A percentile compares a stretch with the other conserved stretches of the same genome.
Conservation (phyloP, 2,797 vertebrate species). For the Macropodus opercularis region DNA sequence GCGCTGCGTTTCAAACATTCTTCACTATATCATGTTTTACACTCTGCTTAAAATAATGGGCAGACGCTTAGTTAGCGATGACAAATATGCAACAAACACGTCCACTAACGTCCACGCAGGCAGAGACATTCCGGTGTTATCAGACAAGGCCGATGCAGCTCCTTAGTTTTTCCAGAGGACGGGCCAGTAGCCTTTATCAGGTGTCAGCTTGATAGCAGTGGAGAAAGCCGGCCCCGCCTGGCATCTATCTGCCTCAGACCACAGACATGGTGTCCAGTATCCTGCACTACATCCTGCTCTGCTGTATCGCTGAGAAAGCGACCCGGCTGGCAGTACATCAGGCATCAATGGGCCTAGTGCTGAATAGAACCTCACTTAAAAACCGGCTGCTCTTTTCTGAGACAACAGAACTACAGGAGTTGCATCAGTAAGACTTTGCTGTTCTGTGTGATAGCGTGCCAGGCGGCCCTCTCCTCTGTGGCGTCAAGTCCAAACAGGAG, state of each 20-base stretch:
- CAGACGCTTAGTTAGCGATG: constrained; percentile 9
- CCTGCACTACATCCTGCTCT: constrained; percentile 18
- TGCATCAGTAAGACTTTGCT: too few species aligned
- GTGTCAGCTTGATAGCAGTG: constrained; percentile 65
- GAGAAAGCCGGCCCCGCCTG: constrained; percentile 48
- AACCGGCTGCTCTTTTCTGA: too few species aligned
- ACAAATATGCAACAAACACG: constrained; percentile 8
- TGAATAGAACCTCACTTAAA: too few species aligned
- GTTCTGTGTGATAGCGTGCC: constrained; percentile 58
- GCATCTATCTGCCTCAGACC: constrained; percentile 52
- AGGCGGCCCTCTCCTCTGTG: constrained; percentile 69
- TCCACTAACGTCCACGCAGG: constrained; percentile 13
- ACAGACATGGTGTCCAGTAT: constrained; percentile 59
- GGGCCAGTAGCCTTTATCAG: constrained; percentile 64
- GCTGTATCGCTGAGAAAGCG: constrained; percentile 21
- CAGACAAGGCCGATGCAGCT: constrained; percentile 48
- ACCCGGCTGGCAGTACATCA: constrained; percentile 8
- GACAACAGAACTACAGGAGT: too few species aligned
- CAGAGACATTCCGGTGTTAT: constrained; percentile 67
- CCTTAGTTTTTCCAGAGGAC: constrained; percentile 65
- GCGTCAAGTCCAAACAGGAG: constrained; percentile 77
- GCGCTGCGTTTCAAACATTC: constrained; percentile 18
- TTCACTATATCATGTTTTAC: constrained; percentile 31
- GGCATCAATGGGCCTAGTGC: too few species aligned
- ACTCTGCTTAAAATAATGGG: constrained; percentile 22